Percentiles rank a stretch among this genome's conserved stretches.
Conservation (phyloP, 2,113 vertebrate genomes). For the Tursiops truncatus region DNA sequence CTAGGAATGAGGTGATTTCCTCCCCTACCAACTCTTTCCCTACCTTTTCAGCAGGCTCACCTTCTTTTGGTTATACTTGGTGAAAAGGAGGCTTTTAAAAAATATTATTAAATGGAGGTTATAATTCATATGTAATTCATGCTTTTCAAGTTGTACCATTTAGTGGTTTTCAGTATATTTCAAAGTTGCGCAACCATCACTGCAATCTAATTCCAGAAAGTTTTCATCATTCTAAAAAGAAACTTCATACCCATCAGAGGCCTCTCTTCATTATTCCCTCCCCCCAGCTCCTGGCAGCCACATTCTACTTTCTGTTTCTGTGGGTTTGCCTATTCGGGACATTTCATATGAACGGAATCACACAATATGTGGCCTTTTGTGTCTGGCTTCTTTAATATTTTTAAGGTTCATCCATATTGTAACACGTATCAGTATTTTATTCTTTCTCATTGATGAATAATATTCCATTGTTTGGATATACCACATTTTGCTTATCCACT, state of each 20-base stretch:
- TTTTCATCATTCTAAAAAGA: neutral
- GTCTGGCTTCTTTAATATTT: neutral
- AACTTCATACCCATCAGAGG: neutral
- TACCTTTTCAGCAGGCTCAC: neutral
- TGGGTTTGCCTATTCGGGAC: neutral
- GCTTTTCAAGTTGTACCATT: neutral
- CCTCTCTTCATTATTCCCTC: neutral
- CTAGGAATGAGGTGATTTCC: neutral
- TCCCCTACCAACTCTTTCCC: neutral
- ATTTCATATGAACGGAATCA: neutral
- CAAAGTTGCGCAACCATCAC: neutral
- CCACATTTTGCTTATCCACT: neutral
- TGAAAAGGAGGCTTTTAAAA: conserved; percentile 29
- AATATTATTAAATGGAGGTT: neutral
- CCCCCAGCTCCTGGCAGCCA: neutral
- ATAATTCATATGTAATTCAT: neutral
- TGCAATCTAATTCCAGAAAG: neutral
- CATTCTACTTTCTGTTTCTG: neutral
- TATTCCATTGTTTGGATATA: neutral
- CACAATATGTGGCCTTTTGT: neutral
- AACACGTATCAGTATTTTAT: neutral
- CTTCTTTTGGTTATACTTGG: neutral
- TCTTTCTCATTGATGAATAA: neutral
- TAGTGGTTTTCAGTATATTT: neutral
- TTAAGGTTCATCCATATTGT: neutral